Evolutionary conservation across 2,797 vertebrate genomes (phyloP).

Genomic region (Prionace glauca): DNA sequence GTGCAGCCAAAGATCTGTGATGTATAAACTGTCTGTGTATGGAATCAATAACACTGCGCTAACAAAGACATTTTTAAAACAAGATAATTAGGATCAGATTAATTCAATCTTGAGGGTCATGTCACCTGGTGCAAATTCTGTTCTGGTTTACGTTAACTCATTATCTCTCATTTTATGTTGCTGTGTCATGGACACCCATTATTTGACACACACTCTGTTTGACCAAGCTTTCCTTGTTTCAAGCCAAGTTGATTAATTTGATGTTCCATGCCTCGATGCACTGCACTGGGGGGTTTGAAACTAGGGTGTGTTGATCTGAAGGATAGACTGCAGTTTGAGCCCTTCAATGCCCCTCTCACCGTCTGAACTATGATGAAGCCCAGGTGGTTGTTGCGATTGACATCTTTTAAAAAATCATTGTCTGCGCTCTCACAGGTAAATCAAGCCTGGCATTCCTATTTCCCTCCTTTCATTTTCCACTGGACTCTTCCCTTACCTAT

Average conservation of each 20-base stretch:
- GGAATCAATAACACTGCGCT: constrained; percentile 2
- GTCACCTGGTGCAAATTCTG: not conserved
- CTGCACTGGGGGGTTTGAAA: not conserved
- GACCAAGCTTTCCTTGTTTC: not conserved
- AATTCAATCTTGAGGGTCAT: not conserved
- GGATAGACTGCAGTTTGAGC: not conserved
- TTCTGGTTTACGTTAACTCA: constrained; percentile 5
- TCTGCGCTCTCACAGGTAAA: not conserved
- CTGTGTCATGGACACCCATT: not conserved
- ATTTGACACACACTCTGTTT: not conserved
- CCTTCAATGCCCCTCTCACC: not conserved
- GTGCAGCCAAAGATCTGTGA: not conserved
- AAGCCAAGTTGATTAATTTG: not conserved
- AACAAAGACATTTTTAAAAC: constrained; percentile 6
- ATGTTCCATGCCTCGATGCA: not conserved
- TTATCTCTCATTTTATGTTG: not conserved
- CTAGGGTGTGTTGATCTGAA: not conserved
- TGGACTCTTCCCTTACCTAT: not conserved
- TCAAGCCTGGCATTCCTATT: not conserved
- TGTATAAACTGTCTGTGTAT: constrained; percentile 11
- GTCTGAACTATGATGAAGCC: not conserved
- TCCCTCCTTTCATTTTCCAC: not conserved
- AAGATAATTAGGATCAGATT: constrained; percentile 20
- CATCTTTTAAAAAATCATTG: not conserved
- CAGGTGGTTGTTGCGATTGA: not conserved